Percentiles rank a stretch among this genome's conserved stretches.
phyloP scores from a whole-genome alignment of 2,888 invertebrate genomes.

The Lasioglossum leucozonium region DNA sequence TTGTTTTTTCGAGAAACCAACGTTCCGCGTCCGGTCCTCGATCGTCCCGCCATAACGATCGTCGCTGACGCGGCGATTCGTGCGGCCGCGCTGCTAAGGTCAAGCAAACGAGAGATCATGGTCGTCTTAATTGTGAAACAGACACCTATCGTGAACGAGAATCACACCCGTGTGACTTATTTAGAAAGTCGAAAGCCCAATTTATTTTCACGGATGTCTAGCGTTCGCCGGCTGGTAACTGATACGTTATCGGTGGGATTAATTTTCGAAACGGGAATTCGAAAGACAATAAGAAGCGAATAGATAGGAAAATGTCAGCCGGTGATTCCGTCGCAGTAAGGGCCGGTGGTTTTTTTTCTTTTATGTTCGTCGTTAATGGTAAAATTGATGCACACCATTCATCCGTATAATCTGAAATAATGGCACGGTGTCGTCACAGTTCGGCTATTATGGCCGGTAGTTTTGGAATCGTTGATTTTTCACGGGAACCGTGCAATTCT shows the following conservation, averaged over 20 bases:
- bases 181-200: background rate
- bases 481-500: background rate
- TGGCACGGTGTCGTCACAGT: slow-evolving; percentile 58
- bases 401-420: slow-evolving; percentile 53
- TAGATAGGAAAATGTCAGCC: slow-evolving; percentile 1
- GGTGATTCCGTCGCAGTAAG: slow-evolving; percentile 37
- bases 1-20: slow-evolving; percentile 1
- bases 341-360: background rate
- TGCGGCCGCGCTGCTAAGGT: slow-evolving; percentile 40
- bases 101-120: slow-evolving; percentile 35
- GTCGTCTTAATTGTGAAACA: slow-evolving; percentile 33
- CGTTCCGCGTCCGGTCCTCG: slow-evolving; percentile 16
- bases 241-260: slow-evolving; percentile 53
- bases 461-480: background rate
- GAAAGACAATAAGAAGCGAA: slow-evolving; percentile 30
- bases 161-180: background rate
- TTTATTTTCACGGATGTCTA: background rate
- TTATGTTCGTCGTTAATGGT: slow-evolving; percentile 13
- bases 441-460: background rate
- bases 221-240: background rate
- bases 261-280: slow-evolving; percentile 29
- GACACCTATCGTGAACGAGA: slow-evolving; percentile 22
- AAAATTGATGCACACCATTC: background rate
- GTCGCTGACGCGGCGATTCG: slow-evolving; percentile 23
- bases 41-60: background rate